Conservation (phyloP, 2,888 invertebrate genomes). For the Mythimna pallens region DNA sequence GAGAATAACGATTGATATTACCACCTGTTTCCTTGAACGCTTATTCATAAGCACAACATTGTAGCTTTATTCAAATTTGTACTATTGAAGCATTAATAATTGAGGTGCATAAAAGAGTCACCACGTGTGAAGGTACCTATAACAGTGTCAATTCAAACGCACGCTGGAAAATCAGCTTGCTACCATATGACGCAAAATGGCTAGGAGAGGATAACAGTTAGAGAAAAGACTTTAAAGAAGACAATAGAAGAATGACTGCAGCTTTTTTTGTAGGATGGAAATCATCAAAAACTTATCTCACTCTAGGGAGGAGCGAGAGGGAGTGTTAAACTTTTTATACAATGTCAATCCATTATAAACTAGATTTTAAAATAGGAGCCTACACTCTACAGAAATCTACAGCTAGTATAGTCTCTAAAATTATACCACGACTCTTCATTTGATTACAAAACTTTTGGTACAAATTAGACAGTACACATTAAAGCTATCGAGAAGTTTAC, state of each 20-base stretch:
- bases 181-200: neutral
- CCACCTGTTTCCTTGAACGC: slow-evolving; percentile 28
- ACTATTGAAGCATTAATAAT: neutral
- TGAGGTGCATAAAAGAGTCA: neutral
- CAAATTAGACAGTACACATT: no score
- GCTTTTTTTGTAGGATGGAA: no score
- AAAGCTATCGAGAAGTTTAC: no score
- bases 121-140: neutral
- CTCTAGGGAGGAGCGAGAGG: no score
- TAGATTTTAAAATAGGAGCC: neutral
- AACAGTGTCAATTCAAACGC: neutral
- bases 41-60: slow-evolving; percentile 15
- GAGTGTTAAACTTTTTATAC: no score
- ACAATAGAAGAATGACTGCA: neutral
- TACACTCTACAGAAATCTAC: neutral
- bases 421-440: no score
- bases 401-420: neutral
- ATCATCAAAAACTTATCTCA: no score
- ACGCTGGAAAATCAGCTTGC: no score
- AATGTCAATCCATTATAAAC: neutral
- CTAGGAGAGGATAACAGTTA: neutral
- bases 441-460: no score
- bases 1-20: slow-evolving; percentile 14
- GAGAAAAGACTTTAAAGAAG: neutral
- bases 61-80: slow-evolving; percentile 21